A percentile compares a stretch with the other conserved stretches of the same genome.
phyloP scores from a whole-genome alignment of 2,888 invertebrate genomes.

The Ormyrus nitidulus region DNA sequence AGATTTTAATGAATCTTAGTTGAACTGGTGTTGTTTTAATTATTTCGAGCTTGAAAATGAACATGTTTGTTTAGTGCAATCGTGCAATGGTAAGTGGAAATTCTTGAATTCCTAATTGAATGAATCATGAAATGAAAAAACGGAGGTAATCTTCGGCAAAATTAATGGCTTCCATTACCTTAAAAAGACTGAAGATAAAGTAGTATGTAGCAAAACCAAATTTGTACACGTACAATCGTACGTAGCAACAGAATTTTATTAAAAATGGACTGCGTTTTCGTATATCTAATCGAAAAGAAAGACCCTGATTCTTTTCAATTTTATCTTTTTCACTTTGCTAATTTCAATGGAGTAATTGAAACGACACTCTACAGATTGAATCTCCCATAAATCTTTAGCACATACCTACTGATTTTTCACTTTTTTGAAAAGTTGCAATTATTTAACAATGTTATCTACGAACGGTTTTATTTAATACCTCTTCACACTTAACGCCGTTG shows the following conservation, averaged over 20 bases:
- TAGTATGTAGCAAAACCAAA: neutral
- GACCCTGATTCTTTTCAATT: too few species aligned
- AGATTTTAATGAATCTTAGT: slow-evolving; percentile 48
- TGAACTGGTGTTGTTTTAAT: slow-evolving; percentile 36
- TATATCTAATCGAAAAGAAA: too few species aligned
- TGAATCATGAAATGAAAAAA: slow-evolving; percentile 44
- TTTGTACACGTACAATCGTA: too few species aligned
- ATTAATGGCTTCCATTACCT: slow-evolving; percentile 20
- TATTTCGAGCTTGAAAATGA: slow-evolving; percentile 38
- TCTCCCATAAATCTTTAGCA: too few species aligned
- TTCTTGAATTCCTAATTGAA: slow-evolving; percentile 52
- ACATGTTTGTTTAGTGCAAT: slow-evolving; percentile 38
- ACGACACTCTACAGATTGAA: too few species aligned
- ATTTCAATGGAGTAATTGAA: too few species aligned
- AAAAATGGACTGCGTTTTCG: too few species aligned
- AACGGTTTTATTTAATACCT: too few species aligned
- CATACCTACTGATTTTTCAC: neutral
- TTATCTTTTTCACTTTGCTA: too few species aligned
- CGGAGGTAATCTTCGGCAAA: slow-evolving; percentile 32
- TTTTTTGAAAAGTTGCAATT: neutral
- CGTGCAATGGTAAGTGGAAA: slow-evolving; percentile 40
- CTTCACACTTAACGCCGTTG: too few species aligned
- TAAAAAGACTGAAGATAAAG: slow-evolving; percentile 13
- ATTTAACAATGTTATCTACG: neutral
- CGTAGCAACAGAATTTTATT: too few species aligned